These are phyloP conservation scores for Otis tarda DNA, from an alignment of 2,113 vertebrate species.

Conservation along the genomic window DNA sequence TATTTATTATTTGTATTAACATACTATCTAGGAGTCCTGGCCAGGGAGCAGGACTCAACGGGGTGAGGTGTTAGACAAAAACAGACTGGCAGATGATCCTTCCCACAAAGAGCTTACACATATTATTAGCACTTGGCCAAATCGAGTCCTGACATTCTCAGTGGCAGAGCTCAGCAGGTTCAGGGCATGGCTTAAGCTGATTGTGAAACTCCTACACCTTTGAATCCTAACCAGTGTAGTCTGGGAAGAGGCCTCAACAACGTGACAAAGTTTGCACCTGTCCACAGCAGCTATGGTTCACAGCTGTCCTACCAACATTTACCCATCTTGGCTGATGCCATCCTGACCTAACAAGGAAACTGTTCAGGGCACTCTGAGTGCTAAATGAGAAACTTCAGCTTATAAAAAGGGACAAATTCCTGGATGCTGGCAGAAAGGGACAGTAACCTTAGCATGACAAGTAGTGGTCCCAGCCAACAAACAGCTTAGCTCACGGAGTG, in stretches of 20 bases:
- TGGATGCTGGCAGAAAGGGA: background rate
- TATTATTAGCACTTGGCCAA: constrained; percentile 50
- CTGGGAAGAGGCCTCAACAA: background rate
- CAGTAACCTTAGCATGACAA: background rate
- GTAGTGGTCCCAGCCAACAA: background rate
- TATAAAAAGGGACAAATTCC: background rate
- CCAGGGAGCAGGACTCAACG: background rate
- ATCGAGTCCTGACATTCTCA: constrained; percentile 27
- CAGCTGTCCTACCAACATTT: background rate
- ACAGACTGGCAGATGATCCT: constrained; percentile 51
- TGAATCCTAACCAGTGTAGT: background rate
- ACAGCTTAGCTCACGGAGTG: background rate
- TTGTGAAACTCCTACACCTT: background rate
- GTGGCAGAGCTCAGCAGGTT: background rate
- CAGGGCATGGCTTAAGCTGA: background rate
- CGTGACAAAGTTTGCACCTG: background rate
- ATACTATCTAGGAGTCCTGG: constrained; percentile 51
- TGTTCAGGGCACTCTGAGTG: background rate
- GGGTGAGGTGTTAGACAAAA: constrained; percentile 58
- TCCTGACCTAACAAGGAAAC: background rate
- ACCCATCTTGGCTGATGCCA: background rate
- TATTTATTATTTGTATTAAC: constrained; percentile 63
- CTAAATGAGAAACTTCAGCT: background rate
- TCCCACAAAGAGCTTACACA: constrained; percentile 23
- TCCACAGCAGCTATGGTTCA: background rate